Evolutionary conservation across 1,140 invertebrate genomes (phyloP).

Genomic region (Heliconius nattereri): DNA sequence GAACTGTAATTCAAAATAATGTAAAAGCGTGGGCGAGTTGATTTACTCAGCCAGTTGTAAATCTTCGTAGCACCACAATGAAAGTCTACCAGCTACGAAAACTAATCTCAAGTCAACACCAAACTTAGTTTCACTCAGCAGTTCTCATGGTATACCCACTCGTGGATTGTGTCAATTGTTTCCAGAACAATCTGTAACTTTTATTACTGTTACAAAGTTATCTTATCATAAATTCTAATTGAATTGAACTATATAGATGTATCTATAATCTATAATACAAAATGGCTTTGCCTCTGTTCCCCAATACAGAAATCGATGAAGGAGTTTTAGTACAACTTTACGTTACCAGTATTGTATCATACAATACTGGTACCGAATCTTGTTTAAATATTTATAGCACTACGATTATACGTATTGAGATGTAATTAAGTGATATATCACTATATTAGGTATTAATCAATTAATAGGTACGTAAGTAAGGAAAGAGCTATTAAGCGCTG

Average conservation of each 20-base stretch:
- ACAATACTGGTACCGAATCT: neutral
- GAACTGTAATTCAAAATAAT: conserved; percentile 24
- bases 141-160: neutral
- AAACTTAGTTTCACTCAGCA: conserved; percentile 29
- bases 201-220: conserved; percentile 10
- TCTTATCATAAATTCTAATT: conserved; percentile 13
- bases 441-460: neutral
- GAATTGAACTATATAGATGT: conserved; percentile 4
- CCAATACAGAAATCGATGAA: neutral
- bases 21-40: conserved; percentile 22
- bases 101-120: conserved; percentile 38
- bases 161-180: conserved; percentile 15
- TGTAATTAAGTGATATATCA: no score
- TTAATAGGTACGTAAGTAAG: no score
- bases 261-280: neutral
- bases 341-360: neutral
- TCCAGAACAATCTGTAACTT: conserved; percentile 13
- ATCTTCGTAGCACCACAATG: conserved; percentile 39
- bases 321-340: neutral
- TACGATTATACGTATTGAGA: no score
- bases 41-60: conserved; percentile 23
- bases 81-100: conserved; percentile 28
- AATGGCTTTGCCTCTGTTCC: neutral
- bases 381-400: neutral
- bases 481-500: neutral